Evolutionary conservation across 2,888 invertebrate genomes (phyloP), one percentile per base, ranked within the genome.

Genomic region (Erebia ligea): DNA sequence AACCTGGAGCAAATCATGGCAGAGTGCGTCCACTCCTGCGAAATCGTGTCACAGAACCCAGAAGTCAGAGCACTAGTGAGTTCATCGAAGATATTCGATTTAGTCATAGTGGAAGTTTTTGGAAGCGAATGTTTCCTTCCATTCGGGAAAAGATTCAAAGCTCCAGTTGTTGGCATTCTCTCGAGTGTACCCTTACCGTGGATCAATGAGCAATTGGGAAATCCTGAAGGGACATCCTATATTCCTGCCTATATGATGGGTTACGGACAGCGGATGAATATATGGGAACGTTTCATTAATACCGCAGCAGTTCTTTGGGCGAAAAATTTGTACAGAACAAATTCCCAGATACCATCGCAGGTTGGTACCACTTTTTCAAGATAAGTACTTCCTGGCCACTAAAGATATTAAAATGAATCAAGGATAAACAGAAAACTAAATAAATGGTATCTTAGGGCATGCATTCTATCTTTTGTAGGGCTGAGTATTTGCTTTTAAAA

Each of bases 61-160:
- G 84, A 87, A 25, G 86, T 93, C 0, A 86, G 83, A 73, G 84
- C 86, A 0, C 78, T 94, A 13, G 80, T 93, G 1, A 88, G 90
- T 75, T 89, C 91, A 1, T 81, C 89, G 8, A 80, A 83, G 19
- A 80, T 79, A 0, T 93, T 87, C 74, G 94, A 93, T 70, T 75
- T 93, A 75, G 83, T 94, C 6, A 90, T 94, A 65, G 88, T 92
- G 1, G 93, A 93, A 83, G 89, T 94, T 5, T 95, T 95, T 74
- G 94, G 94, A 9, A 92, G 93, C 19, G 94, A 95, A 76, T 95
- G 95, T 73, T 94, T 94, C 70, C 85, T 95, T 34, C 94, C 94
- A 0, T 88, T 95, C 19, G 94, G 94, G 0, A 86, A 90, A 75
- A 86, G 90, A 76, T 94, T 94, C 68, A 86, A 91, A 67, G 92